Percentiles rank a stretch among this genome's conserved stretches.
Evolutionary conservation across 2,797 vertebrate species (phyloP).

Genomic region (Cossypha heuglini): DNA sequence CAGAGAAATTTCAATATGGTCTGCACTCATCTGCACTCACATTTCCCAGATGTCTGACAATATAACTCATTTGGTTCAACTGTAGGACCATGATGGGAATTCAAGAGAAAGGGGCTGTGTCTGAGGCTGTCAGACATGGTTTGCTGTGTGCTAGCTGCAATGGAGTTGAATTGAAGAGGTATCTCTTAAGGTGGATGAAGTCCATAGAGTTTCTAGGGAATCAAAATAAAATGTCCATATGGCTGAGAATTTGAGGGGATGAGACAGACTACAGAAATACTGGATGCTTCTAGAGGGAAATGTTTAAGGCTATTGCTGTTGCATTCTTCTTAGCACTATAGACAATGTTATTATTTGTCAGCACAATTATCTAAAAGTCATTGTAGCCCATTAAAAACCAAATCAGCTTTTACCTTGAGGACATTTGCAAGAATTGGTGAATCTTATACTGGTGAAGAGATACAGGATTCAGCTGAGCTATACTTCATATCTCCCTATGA

Average conservation of each 20-base stretch:
- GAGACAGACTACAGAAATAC: not conserved
- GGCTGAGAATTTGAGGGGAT: not conserved
- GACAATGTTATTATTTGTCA: not conserved
- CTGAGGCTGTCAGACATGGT: not conserved
- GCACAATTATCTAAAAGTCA: not conserved
- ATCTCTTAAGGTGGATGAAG: not conserved
- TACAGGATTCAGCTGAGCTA: not conserved
- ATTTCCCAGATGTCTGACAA: not conserved
- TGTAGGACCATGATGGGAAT: not conserved
- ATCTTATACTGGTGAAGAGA: not conserved
- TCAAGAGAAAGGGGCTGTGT: not conserved
- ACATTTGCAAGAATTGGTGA: not conserved
- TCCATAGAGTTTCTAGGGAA: not conserved
- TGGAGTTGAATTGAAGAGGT: not conserved
- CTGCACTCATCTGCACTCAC: not conserved
- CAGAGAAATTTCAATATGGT: not conserved
- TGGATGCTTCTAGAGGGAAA: not conserved
- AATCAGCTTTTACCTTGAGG: not conserved
- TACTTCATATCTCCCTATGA: not conserved
- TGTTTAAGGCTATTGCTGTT: not conserved
- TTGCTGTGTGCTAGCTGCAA: not conserved
- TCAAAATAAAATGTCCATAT: not conserved
- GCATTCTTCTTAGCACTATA: not conserved
- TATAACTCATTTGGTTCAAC: not conserved
- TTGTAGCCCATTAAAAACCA: rapidly evolving